These are phyloP conservation scores for Trichopoda pennipes DNA, from an alignment of 2,888 invertebrate species.

Conservation along the genomic window DNA sequence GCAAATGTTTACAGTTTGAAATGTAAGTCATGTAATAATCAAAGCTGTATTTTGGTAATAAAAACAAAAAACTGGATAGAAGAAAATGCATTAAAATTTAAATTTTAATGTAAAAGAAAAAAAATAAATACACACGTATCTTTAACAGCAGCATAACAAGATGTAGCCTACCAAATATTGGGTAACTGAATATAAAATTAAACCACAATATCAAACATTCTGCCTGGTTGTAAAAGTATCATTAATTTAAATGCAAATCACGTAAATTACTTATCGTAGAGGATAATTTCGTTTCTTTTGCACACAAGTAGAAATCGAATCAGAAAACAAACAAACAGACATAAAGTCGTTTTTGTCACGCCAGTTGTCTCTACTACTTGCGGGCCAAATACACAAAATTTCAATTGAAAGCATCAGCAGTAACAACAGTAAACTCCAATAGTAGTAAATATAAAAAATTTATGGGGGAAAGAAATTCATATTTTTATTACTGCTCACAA, in stretches of 20 bases:
- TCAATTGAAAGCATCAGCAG: slow-evolving; percentile 39
- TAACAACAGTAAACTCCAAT: slow-evolving; percentile 32
- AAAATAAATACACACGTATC: not conserved
- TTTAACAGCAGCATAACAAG: not conserved
- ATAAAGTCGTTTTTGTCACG: slow-evolving; percentile 10
- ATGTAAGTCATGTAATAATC: slow-evolving; percentile 60
- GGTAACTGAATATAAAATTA: slow-evolving; percentile 19
- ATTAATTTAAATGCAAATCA: slow-evolving; percentile 65
- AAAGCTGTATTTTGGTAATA: slow-evolving; percentile 45
- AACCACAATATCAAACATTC: not conserved
- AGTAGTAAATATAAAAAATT: slow-evolving; percentile 44
- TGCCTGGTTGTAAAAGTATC: slow-evolving; percentile 1
- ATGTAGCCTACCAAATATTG: slow-evolving; percentile 39
- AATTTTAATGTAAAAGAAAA: not conserved
- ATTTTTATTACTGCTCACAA: slow-evolving; percentile 3
- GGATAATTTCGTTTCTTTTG: slow-evolving; percentile 55
- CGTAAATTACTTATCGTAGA: slow-evolving; percentile 68
- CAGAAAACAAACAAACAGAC: not conserved
- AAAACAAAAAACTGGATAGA: not conserved
- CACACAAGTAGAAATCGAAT: not conserved
- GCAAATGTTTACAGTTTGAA: slow-evolving; percentile 37
- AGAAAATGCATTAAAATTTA: slow-evolving; percentile 11
- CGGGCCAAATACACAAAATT: slow-evolving; percentile 35
- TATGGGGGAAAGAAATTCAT: slow-evolving; percentile 19
- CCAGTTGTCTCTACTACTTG: slow-evolving; percentile 19